Evolutionary conservation across 2,888 invertebrate genomes (phyloP).

Genomic region (Cistogaster globosa): DNA sequence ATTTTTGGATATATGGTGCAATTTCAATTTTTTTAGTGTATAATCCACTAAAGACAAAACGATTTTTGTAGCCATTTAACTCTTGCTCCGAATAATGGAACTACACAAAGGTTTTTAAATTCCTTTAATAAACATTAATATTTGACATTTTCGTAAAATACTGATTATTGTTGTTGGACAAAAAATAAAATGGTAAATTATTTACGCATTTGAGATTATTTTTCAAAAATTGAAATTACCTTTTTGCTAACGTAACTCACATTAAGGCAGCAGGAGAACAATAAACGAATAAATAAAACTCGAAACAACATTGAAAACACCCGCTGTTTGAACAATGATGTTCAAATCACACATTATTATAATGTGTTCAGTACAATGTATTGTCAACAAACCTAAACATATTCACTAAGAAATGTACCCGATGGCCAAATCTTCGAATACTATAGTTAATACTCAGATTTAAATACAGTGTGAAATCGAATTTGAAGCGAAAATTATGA

Average conservation of each 20-base stretch:
- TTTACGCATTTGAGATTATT: slow-evolving; percentile 67
- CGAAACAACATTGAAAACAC: slow-evolving; percentile 71
- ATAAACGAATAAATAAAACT: slow-evolving; percentile 3
- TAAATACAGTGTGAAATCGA: too few relatives aligned
- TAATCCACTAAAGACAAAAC: too few relatives aligned
- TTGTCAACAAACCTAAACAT: slow-evolving; percentile 36
- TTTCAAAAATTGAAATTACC: slow-evolving; percentile 56
- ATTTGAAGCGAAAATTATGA: too few relatives aligned
- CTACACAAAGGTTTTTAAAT: not conserved
- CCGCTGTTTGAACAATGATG: slow-evolving; percentile 73
- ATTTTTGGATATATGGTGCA: too few relatives aligned
- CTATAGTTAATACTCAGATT: too few relatives aligned
- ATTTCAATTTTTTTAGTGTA: too few relatives aligned
- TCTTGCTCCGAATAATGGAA: not conserved
- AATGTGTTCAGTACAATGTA: slow-evolving; percentile 58
- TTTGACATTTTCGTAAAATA: slow-evolving; percentile 33
- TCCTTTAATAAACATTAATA: slow-evolving; percentile 43
- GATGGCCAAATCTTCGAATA: too few relatives aligned
- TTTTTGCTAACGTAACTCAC: slow-evolving; percentile 35
- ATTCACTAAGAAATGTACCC: slow-evolving; percentile 23
- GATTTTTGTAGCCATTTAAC: not conserved
- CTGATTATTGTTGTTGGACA: slow-evolving; percentile 51
- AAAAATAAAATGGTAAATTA: slow-evolving; percentile 54
- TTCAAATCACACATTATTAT: slow-evolving; percentile 77
- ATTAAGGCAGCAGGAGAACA: not conserved